Conservation (phyloP, 2,888 invertebrate species). For the Megalurothrips usitatus region DNA sequence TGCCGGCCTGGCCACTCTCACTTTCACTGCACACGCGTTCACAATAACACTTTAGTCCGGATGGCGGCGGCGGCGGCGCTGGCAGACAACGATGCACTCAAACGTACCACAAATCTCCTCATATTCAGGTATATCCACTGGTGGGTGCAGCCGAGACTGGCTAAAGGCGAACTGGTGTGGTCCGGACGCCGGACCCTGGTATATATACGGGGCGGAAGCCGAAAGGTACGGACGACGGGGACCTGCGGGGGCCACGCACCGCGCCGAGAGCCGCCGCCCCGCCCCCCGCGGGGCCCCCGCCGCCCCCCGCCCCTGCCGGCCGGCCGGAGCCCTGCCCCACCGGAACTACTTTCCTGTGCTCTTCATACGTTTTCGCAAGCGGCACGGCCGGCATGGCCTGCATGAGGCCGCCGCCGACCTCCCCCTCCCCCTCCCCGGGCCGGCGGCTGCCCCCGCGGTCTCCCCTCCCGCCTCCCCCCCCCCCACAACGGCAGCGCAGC, state of each 20-base stretch:
- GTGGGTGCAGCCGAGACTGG: slow-evolving; percentile 7
- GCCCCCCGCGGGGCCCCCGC: neutral
- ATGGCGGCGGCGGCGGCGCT: neutral
- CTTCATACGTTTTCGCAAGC: slow-evolving; percentile 26
- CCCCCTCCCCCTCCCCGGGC: neutral
- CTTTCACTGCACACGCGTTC: neutral
- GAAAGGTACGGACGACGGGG: neutral
- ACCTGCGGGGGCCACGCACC: neutral
- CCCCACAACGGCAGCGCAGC: neutral
- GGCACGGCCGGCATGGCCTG: neutral
- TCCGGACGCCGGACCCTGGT: neutral
- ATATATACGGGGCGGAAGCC: slow-evolving; percentile 8
- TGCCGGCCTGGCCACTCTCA: neutral
- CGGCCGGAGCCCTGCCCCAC: neutral
- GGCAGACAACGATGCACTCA: neutral
- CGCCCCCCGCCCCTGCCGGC: neutral
- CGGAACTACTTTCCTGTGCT: slow-evolving; percentile 24
- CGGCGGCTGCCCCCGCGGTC: neutral
- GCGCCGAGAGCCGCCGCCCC: neutral
- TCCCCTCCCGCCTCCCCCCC: neutral
- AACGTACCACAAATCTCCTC: slow-evolving; percentile 22
- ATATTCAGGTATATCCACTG: neutral
- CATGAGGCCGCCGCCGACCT: neutral
- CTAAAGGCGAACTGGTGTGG: slow-evolving; percentile 14
- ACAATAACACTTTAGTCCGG: neutral